phyloP scores from a whole-genome alignment of 2,113 vertebrate species.

The Aythya baeri region DNA sequence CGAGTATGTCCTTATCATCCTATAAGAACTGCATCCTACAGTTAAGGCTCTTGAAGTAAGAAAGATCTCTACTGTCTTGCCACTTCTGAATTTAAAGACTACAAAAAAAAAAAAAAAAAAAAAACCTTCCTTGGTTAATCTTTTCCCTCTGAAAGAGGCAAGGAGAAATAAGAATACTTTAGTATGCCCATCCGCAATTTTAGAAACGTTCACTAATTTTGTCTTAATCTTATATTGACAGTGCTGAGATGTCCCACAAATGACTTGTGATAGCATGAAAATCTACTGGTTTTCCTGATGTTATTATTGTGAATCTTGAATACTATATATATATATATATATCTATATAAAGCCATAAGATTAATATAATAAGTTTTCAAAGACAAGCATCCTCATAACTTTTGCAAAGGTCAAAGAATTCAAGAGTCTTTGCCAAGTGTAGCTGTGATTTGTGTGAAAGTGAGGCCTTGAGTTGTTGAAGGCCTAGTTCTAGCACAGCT shows the following conservation, averaged over 20 bases:
- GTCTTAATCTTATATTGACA: background rate
- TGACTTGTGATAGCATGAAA: background rate
- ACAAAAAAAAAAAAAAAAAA: background rate
- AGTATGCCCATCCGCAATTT: background rate
- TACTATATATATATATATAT: background rate
- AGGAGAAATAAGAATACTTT: background rate
- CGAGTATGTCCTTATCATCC: background rate
- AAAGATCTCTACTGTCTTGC: background rate
- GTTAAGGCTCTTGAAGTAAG: background rate
- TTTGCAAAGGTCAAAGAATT: background rate
- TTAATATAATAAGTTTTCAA: background rate
- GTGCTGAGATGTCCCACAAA: background rate
- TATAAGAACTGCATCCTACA: background rate
- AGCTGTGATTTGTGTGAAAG: background rate
- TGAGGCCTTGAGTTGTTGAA: background rate
- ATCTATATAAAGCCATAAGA: background rate
- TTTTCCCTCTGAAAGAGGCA: background rate
- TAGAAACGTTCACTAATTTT: background rate
- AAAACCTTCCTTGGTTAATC: background rate
- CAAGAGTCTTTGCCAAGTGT: background rate
- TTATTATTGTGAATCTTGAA: background rate
- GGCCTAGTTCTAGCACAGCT: background rate
- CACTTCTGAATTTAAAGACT: background rate
- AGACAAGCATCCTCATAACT: background rate
- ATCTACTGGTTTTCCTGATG: background rate